Conservation (phyloP, 1,140 invertebrate species). For the Conus betulinus region DNA sequence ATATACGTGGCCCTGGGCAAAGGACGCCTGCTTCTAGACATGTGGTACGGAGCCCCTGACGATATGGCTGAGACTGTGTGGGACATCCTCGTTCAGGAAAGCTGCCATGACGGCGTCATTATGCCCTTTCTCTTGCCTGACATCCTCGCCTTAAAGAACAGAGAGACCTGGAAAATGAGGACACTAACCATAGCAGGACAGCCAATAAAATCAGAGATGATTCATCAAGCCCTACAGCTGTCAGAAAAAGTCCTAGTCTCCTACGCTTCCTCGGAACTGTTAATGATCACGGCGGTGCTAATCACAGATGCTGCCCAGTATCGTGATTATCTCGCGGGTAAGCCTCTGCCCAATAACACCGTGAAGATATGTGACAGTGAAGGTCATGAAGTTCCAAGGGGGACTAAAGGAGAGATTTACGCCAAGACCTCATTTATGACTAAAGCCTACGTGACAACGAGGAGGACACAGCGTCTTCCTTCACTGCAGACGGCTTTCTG, state of each 20-base stretch:
- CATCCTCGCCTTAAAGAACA: background rate
- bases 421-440: background rate
- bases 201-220: background rate
- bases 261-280: background rate
- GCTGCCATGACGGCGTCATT: background rate
- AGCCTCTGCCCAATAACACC: background rate
- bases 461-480: slow-evolving; percentile 21
- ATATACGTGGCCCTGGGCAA: background rate
- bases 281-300: background rate
- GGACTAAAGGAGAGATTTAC: background rate
- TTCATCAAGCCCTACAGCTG: background rate
- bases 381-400: background rate
- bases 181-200: background rate
- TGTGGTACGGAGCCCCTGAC: background rate
- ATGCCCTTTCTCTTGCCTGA: background rate
- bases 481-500: slow-evolving; percentile 26
- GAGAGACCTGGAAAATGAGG: background rate
- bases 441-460: background rate
- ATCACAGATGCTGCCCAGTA: background rate
- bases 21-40: background rate
- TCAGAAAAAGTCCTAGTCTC: background rate
- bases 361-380: background rate
- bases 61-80: background rate
- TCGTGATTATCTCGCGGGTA: background rate
- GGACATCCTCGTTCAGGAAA: background rate